Conservation (phyloP, 2,113 vertebrate species). For the Dicaeum eximium region DNA sequence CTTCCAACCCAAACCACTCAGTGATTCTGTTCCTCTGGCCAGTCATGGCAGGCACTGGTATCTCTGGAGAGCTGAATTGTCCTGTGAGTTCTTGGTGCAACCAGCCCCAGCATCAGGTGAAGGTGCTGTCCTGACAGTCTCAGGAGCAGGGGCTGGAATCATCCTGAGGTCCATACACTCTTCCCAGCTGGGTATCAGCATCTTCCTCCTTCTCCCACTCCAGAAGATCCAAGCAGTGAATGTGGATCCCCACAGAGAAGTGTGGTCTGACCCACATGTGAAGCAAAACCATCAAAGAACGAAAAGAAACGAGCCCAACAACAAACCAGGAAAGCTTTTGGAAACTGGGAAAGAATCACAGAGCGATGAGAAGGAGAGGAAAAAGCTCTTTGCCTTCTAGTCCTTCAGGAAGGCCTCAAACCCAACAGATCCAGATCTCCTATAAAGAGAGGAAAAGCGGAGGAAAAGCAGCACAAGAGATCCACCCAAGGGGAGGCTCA, state of each 20-base stretch:
- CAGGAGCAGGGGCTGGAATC: background rate
- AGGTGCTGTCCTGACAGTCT: background rate
- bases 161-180: background rate
- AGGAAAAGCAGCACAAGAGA: accelerated
- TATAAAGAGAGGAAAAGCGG: no score
- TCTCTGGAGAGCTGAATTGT: background rate
- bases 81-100: background rate
- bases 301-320: background rate
- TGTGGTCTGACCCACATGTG: background rate
- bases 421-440: background rate
- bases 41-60: background rate
- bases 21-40: background rate
- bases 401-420: background rate
- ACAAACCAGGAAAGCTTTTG: background rate
- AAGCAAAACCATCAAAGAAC: background rate
- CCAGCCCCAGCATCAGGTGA: background rate
- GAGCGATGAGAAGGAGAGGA: background rate
- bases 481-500: background rate
- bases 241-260: background rate
- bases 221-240: background rate
- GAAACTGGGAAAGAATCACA: background rate
- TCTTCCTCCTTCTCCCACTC: background rate
- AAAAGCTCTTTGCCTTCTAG: background rate
- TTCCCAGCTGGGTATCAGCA: background rate
- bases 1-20: background rate